Evolutionary conservation across 2,113 vertebrate species (phyloP), one percentile per base, ranked within the genome.

Genomic region (Eulemur macaco): DNA sequence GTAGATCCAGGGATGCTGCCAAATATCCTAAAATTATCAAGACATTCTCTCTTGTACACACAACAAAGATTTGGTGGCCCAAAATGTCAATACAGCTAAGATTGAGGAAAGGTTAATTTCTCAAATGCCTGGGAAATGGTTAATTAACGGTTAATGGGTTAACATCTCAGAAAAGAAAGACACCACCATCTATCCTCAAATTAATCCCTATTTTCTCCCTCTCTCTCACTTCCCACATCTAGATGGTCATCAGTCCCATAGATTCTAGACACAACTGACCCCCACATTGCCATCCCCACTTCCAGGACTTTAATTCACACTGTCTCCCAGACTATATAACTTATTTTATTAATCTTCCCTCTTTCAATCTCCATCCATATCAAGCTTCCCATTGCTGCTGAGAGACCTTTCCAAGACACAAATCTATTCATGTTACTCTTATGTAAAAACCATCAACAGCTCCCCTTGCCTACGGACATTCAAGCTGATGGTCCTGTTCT

Each of bases 161-260:
- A 96, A 85, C 12, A 17, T 69, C n/a, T 91, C 34, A 54, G 68
- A 89, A 27, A 94, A 88, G 20, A 95, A 73, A 52, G 17, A 50
- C 2, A 86, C 11, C 5, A 34, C 56, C 52, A 71, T 66, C 50
- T 6, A 68, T 34, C n/a, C 39, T 56, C 77, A 20, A 81, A 71
- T 34, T 37, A 8, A 86, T 42, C 2, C 6, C 25, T 54, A 47
- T 56, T 58, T 69, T 88, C 47, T 81, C 2, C 8, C 29, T 39
- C 15, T 83, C 42, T 37, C 21, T 80, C 31, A 39, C 12, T 87
- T 87, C 31, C 13, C 34, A 86, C 6, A 52, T 56, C 60, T 74
- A 47, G 9, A 34, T 58, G 11, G 8, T 69, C 7, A 89, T 8
- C 42, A 89, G 12, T 84, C 11, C 17, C 64, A 86, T 4, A 14